Evolutionary conservation across 2,888 invertebrate species (phyloP).

Genomic region (Caenorhabditis panamensis): DNA sequence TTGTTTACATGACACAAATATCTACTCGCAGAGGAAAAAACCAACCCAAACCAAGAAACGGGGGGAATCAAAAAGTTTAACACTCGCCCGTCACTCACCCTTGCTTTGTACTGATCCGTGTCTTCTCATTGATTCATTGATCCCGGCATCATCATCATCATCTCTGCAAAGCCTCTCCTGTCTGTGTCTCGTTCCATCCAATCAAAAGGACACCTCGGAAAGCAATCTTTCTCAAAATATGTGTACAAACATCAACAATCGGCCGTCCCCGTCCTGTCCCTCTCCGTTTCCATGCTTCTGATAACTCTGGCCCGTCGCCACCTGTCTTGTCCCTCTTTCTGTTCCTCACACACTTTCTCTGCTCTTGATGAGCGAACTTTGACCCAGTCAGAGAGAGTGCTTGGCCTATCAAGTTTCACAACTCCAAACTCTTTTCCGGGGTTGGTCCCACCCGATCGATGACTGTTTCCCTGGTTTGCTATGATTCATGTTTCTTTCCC

Average conservation of each 20-base stretch:
- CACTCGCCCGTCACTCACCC: background rate
- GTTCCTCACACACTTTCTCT: slow-evolving; percentile 14
- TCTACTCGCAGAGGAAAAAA: no score
- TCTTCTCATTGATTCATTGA: slow-evolving; percentile 21
- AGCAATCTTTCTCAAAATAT: slow-evolving; percentile 8
- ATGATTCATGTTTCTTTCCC: slow-evolving; percentile 8
- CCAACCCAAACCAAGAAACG: background rate
- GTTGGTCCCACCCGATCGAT: background rate
- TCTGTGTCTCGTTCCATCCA: background rate
- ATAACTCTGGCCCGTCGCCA: slow-evolving; percentile 10
- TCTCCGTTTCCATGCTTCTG: slow-evolving; percentile 4
- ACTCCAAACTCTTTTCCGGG: background rate
- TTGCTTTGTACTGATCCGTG: background rate
- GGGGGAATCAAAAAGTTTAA: background rate
- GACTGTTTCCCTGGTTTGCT: slow-evolving; percentile 2
- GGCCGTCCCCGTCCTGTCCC: background rate
- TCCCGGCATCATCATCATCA: background rate
- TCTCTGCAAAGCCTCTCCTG: no score
- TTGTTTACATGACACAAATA: slow-evolving; percentile 10
- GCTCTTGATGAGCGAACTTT: slow-evolving; percentile 4
- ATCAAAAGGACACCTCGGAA: background rate
- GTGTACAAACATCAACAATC: slow-evolving; percentile 1
- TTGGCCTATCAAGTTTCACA: background rate
- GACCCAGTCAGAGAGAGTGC: background rate
- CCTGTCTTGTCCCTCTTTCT: slow-evolving; percentile 5